Conservation (phyloP, 2,113 vertebrate species). For the Amphilophus citrinellus region DNA sequence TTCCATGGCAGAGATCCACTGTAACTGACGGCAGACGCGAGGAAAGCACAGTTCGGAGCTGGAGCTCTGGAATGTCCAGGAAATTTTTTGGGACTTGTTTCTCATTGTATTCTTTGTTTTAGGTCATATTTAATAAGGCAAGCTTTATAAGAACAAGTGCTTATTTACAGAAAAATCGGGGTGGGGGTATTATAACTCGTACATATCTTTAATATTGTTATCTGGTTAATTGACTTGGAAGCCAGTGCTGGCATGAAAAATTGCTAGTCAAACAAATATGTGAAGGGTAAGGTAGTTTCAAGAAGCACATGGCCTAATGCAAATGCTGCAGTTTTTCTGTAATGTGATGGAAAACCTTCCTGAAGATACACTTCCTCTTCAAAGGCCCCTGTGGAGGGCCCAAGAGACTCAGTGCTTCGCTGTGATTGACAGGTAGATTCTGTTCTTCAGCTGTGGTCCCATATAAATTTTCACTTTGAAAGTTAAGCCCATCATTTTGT, state of each 20-base stretch:
- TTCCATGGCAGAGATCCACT: slow-evolving; percentile 77
- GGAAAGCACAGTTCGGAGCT: slow-evolving; percentile 57
- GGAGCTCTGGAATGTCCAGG: slow-evolving; percentile 60
- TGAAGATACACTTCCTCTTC: slow-evolving; percentile 26
- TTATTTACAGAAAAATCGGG: slow-evolving; percentile 21
- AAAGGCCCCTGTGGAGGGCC: slow-evolving; percentile 19
- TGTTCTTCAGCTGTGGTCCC: slow-evolving; percentile 47
- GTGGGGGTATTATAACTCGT: background rate
- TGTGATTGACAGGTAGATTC: slow-evolving; percentile 42
- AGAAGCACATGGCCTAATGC: slow-evolving; percentile 13
- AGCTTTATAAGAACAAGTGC: slow-evolving; percentile 14
- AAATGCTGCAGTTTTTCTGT: slow-evolving; percentile 17
- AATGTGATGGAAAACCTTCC: slow-evolving; percentile 40
- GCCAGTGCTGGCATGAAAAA: background rate
- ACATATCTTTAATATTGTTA: slow-evolving; percentile 17
- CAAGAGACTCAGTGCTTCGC: slow-evolving; percentile 26
- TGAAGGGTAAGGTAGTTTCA: background rate
- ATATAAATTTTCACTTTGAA: slow-evolving; percentile 54
- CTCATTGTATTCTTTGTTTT: slow-evolving; percentile 45
- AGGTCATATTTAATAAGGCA: slow-evolving; percentile 26
- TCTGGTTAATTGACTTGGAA: slow-evolving; percentile 13
- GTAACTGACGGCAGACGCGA: slow-evolving; percentile 68
- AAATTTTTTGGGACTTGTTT: slow-evolving; percentile 55
- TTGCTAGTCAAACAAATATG: slow-evolving; percentile 29
- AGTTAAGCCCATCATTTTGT: slow-evolving; percentile 58